Evolutionary conservation across 2,797 vertebrate genomes (phyloP), one percentile per base, ranked within the genome.

Genomic region (Poeciliopsis paucimaculata): DNA sequence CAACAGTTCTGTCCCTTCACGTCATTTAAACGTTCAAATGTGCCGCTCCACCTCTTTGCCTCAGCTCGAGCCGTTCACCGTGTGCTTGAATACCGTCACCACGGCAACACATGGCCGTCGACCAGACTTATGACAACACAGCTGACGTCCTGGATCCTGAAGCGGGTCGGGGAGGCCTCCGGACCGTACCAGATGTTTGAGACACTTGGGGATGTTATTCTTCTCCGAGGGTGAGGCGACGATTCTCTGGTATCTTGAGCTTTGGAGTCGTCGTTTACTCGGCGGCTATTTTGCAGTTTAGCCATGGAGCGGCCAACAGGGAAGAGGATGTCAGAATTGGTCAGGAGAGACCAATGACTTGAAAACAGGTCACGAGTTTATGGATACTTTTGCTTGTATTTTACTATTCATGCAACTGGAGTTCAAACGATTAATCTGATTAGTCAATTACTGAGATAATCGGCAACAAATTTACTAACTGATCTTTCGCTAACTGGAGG

Each of bases 131-230:
- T 93, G 77, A 84, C 95, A 86, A 96, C 95, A 31, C 98, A 98
- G 91, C 94, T 99, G 89, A 94, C 95, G 84, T 95, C 96, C 77
- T 93, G 96, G 94, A 96, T 99, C 81, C 79, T 98, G 89, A 98
- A 95, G 90, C 94, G 98, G 4, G 93, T 98, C 55, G 97, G 97
- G 0, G 98, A 99, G 92, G 98, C 97, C 36, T 99, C 98, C 0
- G 98, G 98, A 68, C 92, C 96, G 0, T 99, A 99, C 95, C 98
- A 99, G 93, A 99, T 99, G 98, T 98, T 99, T 81, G 89, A 96
- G 23, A 94, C 98, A 75, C 96, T 99, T 31, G 97, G 96, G 8
- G 98, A 99, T 23, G 64, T 99, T 26, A 73, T 99, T 81, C 93
- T 99, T 71, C 86, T 99, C 75, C 93, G 93, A 91, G 96, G 97